Percentiles rank a stretch among this genome's conserved stretches.
These are phyloP conservation scores for Colinus virginianus DNA, from an alignment of 2,113 vertebrate genomes.

Conservation along the genomic window DNA sequence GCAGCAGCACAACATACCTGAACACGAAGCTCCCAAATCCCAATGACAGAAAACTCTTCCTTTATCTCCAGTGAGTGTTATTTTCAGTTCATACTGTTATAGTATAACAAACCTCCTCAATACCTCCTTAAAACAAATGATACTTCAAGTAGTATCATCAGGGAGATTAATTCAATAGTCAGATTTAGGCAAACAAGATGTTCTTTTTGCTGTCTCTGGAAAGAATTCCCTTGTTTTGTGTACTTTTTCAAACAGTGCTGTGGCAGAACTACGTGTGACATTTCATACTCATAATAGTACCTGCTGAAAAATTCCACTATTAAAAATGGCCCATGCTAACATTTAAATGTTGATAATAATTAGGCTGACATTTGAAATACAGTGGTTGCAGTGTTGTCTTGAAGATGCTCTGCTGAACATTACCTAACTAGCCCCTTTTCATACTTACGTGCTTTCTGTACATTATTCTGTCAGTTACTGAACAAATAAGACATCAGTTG, in stretches of 20 bases:
- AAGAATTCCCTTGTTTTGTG: conserved; percentile 53
- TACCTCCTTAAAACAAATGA: conserved; percentile 64
- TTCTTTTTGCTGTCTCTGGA: conserved; percentile 64
- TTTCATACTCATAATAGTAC: conserved; percentile 79
- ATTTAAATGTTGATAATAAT: conserved; percentile 90
- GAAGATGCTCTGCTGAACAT: conserved; percentile 86
- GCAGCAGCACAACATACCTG: conserved; percentile 51
- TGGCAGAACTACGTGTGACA: conserved; percentile 80
- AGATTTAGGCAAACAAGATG: conserved; percentile 73
- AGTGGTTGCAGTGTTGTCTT: conserved; percentile 84
- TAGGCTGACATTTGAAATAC: conserved; percentile 91
- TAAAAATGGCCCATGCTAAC: conserved; percentile 82
- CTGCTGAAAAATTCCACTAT: conserved; percentile 80
- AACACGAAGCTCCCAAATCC: conserved; percentile 51
- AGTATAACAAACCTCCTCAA: conserved; percentile 55
- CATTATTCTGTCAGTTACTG: conserved; percentile 88
- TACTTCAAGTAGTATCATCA: conserved; percentile 53
- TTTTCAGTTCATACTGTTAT: conserved; percentile 59
- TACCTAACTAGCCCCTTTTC: conserved; percentile 88
- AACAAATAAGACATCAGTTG: conserved; percentile 84
- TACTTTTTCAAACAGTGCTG: conserved; percentile 48
- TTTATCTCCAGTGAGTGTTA: conserved; percentile 63
- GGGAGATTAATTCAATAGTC: conserved; percentile 73
- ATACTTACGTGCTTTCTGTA: conserved; percentile 77
- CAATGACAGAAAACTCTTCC: conserved; percentile 26